phyloP scores from a whole-genome alignment of 2,113 vertebrate species.

The Vombatus ursinus region DNA sequence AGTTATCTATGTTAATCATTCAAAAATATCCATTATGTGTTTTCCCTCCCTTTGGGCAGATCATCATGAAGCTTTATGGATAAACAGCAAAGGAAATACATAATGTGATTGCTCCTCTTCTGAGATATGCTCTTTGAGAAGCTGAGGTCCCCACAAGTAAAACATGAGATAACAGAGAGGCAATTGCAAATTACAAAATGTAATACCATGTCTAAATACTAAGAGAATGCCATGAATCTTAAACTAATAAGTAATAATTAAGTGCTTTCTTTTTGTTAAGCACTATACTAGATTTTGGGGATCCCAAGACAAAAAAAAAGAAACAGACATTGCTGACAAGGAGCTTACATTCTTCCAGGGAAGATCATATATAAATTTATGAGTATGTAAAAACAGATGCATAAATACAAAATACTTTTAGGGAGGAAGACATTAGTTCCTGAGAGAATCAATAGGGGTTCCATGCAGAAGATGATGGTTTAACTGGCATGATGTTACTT shows the following conservation, averaged over 20 bases:
- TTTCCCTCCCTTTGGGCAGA: background rate
- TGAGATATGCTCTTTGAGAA: background rate
- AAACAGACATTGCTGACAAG: background rate
- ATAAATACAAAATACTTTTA: background rate
- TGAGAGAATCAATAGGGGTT: background rate
- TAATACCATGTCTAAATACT: background rate
- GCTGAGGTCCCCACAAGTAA: background rate
- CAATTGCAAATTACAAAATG: background rate
- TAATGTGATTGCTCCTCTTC: background rate
- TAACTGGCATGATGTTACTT: background rate
- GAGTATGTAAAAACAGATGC: background rate
- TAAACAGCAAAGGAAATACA: background rate
- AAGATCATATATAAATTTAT: background rate
- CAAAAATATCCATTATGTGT: background rate
- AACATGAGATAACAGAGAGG: background rate
- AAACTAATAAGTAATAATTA: no score
- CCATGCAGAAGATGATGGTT: background rate
- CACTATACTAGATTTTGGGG: background rate
- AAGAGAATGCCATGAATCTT: background rate
- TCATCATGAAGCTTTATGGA: background rate
- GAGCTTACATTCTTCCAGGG: background rate
- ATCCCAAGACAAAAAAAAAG: background rate
- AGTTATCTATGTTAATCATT: background rate
- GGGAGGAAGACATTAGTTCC: background rate
- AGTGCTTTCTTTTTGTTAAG: background rate